Conservation (phyloP, 2,113 vertebrate genomes). For the Passer montanus region DNA sequence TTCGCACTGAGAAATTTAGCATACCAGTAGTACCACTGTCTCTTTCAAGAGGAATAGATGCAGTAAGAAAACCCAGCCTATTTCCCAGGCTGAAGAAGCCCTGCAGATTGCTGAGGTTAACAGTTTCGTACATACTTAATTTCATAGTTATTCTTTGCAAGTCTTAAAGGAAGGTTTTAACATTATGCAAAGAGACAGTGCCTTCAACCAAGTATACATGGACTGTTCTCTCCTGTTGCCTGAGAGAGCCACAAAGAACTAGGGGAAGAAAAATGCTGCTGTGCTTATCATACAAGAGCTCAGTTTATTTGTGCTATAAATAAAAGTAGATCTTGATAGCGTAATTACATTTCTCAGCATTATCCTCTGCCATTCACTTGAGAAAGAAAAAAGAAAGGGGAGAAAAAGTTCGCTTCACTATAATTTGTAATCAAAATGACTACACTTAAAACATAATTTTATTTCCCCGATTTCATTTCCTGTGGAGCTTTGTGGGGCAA, state of each 20-base stretch:
- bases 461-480: conserved; percentile 54
- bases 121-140: conserved; percentile 51
- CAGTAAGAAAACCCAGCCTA: conserved; percentile 21
- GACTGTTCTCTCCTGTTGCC: neutral
- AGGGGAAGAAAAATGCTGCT: neutral
- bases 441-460: conserved; percentile 67
- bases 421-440: conserved; percentile 67
- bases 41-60: neutral
- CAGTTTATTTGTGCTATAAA: conserved; percentile 65
- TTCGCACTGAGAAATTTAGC: conserved; percentile 17
- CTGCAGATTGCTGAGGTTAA: conserved; percentile 61
- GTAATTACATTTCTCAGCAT: conserved; percentile 65
- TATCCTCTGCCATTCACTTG: conserved; percentile 62
- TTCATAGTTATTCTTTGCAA: conserved; percentile 47
- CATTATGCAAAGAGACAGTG: conserved; percentile 14
- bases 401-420: conserved; percentile 31
- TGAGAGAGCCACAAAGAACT: conserved; percentile 4
- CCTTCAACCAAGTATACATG: neutral
- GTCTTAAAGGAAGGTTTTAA: conserved; percentile 9
- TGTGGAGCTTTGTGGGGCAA: conserved; percentile 43
- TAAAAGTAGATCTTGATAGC: conserved; percentile 66
- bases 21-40: neutral
- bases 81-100: conserved; percentile 39
- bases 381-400: conserved; percentile 29
- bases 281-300: conserved; percentile 37